A percentile compares a stretch with the other conserved stretches of the same genome.
Conservation (phyloP, 2,113 vertebrate genomes). For the Vombatus ursinus region DNA sequence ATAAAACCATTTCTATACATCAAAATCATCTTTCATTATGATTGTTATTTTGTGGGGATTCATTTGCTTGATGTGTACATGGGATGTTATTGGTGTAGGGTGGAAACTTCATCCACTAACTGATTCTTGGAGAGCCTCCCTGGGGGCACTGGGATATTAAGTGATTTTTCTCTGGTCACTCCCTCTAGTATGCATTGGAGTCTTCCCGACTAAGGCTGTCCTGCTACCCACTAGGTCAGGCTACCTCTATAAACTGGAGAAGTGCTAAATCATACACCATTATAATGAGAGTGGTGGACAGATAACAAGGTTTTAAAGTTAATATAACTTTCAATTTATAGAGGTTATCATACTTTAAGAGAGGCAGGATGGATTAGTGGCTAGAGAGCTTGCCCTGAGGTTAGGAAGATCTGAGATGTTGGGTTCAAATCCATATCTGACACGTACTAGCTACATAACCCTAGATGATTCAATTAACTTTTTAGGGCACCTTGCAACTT, state of each 20-base stretch:
- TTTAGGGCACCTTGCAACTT: not conserved
- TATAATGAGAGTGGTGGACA: not conserved
- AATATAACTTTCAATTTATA: not conserved
- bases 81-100: not conserved
- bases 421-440: not conserved
- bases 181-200: not conserved
- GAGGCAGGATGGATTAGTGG: not conserved
- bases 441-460: not conserved
- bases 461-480: not conserved
- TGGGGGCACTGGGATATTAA: not conserved
- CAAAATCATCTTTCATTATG: constrained; percentile 22
- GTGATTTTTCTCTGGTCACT: not conserved
- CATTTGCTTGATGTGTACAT: not conserved
- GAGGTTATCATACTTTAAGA: not conserved
- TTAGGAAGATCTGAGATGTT: not conserved
- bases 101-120: not conserved
- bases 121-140: not conserved
- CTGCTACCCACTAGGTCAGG: not conserved
- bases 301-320: not conserved
- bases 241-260: not conserved
- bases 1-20: not conserved
- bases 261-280: not conserved
- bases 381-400: not conserved
- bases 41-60: not conserved
- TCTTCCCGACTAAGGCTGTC: not conserved